A percentile compares a stretch with the other conserved stretches of the same genome.
Evolutionary conservation across 2,888 invertebrate genomes (phyloP).

Genomic region (Melikaiella ostensackeni): DNA sequence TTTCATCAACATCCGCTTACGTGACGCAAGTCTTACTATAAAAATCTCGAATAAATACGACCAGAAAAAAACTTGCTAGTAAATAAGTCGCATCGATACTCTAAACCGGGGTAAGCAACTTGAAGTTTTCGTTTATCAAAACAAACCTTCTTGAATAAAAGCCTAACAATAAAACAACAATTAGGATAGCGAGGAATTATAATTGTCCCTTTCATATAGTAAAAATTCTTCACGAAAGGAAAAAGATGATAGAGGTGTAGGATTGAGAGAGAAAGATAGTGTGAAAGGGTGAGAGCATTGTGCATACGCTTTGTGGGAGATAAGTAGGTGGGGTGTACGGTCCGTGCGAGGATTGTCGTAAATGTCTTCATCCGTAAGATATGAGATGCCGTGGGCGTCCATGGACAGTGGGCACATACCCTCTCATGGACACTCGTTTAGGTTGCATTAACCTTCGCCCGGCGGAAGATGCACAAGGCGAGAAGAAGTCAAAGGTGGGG

Average conservation of each 20-base stretch:
- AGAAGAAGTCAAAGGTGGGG: slow-evolving; percentile 47
- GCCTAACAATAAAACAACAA: neutral
- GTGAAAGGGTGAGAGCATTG: slow-evolving; percentile 55
- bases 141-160: neutral
- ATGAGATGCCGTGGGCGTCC: slow-evolving; percentile 74
- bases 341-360: slow-evolving; percentile 74
- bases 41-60: neutral
- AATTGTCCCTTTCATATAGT: neutral
- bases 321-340: slow-evolving; percentile 57
- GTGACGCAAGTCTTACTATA: slow-evolving; percentile 2
- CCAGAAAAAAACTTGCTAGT: neutral
- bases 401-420: slow-evolving; percentile 60
- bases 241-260: slow-evolving; percentile 33
- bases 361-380: slow-evolving; percentile 76
- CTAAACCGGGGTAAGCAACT: neutral
- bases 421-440: slow-evolving; percentile 62
- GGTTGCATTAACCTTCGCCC: slow-evolving; percentile 51
- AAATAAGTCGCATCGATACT: neutral
- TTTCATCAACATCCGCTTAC: slow-evolving; percentile 26
- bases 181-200: neutral
- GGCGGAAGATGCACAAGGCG: slow-evolving; percentile 12
- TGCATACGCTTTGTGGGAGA: slow-evolving; percentile 55
- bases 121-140: neutral
- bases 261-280: slow-evolving; percentile 18
- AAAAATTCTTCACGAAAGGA: neutral